Evolutionary conservation across 2,113 vertebrate genomes (phyloP), one percentile per base, ranked within the genome.

Genomic region (Gobius niger): DNA sequence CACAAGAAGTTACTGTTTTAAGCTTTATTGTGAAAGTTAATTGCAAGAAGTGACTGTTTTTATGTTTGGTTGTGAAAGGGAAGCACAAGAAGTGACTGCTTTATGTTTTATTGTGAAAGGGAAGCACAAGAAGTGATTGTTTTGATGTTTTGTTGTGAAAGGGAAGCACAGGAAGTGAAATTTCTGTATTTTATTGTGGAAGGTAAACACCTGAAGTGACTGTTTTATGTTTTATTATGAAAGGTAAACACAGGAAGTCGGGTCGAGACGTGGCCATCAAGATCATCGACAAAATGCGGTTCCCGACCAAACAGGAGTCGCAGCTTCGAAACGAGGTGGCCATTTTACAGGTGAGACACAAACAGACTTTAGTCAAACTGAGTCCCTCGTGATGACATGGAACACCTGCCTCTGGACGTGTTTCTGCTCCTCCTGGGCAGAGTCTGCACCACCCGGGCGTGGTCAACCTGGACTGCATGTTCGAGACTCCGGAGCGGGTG

Each of bases 391-490:
- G 5, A 34, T 34, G 75, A 7, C 14, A 9, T 52, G 7, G 16
- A 9, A 16, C 14, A 16, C 16, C 15, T 52, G 44, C 1, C 8
- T 40, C 4, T 34, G 10, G 12, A 3, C 13, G 24, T 56, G 11
- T 14, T 14, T 56, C 10, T 34, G 18, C 0, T 13, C 16, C 6
- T 15, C 7, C 11, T 50, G 47, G 15, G 1, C 61, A 99, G 97
- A 98, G 97, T 77, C 91, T 99, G 84, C 97, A 97, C 89, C 96
- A 99, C 86, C 94, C 93, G 6, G 98, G 98, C 0, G 95, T 99
- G 64, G 97, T 99, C 65, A 99, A 99, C 93, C 92, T 99, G 85
- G 97, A 99, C 86, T 98, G 97, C 86, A 99, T 99, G 97, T 99
- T 99, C 68, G 97, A 99, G 91, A 99, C 97, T 0, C 94, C 93